Base-by-base conservation (phyloP, 2,113 vertebrate species). In the Mastomys natalensis region DNA sequence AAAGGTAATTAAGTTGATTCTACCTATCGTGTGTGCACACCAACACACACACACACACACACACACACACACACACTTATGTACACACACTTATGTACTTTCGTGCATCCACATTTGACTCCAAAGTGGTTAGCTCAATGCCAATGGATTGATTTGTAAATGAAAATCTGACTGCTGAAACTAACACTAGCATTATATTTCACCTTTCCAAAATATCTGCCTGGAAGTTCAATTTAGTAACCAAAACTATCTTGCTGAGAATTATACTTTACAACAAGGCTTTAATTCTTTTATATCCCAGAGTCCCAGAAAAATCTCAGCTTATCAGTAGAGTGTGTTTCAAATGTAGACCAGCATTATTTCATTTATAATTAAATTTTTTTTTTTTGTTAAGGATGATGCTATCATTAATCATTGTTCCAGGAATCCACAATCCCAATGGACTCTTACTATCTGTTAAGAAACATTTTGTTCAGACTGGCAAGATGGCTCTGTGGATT, bases 291-390 rank as follows among this genome's bases (percentile, higher is more conserved):
- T 72, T 92, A 24, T 92, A 72, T 77, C 48, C 12, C 48, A 90
- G 66, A 87, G 55, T 40, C 74, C 74, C 31, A 81, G 43, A 6
- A 70, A 70, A 58, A 21, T 89, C 26, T 58, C 48, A 22, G 7
- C 80, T 73, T 58, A 93, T 29, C 45, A 77, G 17, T 17, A 58
- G 31, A 8, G 8, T 78, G 43, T 74, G 31, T 86, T 89, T 88
- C 55, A 93, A 72, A 89, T 72, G 22, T 72, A 7, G 16, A 43
- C 48, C 73, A 76, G 12, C 29, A 45, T 66, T 85, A 85, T 70
- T 87, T 91, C 26, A 37, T 87, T 93, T 76, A 95, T n/a, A 81
- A 58, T 87, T 68, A 64, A 24, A n/a, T n/a, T n/a, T 77, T 68
- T 72, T 89, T 72, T 89, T 89, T 51, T 3, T 31, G 58, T 2